Evolutionary conservation across 2,888 invertebrate genomes (phyloP).

Genomic region (Biston betularia): DNA sequence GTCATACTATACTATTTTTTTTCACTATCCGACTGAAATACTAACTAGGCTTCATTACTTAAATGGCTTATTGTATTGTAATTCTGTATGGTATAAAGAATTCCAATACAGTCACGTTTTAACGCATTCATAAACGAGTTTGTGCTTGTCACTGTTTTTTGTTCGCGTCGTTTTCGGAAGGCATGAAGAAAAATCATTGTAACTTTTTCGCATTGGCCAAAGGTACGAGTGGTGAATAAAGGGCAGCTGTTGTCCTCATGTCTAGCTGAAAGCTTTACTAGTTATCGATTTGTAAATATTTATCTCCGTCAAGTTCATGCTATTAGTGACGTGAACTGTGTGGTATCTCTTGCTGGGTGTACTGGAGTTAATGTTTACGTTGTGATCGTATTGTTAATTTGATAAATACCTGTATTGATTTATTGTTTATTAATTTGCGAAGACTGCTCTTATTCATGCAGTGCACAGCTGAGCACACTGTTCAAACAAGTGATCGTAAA

Average conservation of each 20-base stretch:
- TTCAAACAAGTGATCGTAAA: background rate
- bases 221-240: background rate
- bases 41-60: conserved; percentile 16
- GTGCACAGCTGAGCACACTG: background rate
- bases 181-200: conserved; percentile 2
- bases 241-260: too few relatives aligned
- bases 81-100: conserved; percentile 5
- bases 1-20: conserved; percentile 9
- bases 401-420: conserved; percentile 33
- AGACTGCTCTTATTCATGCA: conserved; percentile 6
- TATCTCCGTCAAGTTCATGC: too few relatives aligned
- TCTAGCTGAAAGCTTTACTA: background rate
- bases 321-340: background rate
- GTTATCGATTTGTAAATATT: too few relatives aligned
- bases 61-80: conserved; percentile 17
- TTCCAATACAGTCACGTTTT: conserved; percentile 14
- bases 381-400: conserved; percentile 37
- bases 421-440: conserved; percentile 36
- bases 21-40: conserved; percentile 11
- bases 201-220: background rate
- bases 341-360: background rate
- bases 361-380: conserved; percentile 26
- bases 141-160: background rate
- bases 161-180: background rate
- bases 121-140: background rate